Evolutionary conservation across 1,140 invertebrate genomes (phyloP), one percentile per base, ranked within the genome.

Genomic region (Berghia stephanieae): DNA sequence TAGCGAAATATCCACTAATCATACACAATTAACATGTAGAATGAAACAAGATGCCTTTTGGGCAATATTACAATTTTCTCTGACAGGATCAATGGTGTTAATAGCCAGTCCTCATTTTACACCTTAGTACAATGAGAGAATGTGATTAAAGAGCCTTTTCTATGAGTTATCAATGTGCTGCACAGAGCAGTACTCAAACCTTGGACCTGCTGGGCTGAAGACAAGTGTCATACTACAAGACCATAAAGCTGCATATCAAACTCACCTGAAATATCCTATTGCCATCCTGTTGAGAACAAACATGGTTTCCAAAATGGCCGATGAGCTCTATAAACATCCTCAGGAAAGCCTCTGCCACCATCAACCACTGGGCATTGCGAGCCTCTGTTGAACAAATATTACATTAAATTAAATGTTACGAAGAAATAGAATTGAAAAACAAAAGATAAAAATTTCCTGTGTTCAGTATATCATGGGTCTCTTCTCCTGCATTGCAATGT

Each of bases 341-440:
- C 13, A 94, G 84, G 84, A 94, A 93, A 21, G 93, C 93, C 87
- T 94, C 93, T 13, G 91, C 91, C 40, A 93, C 90, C 79, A 93
- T 89, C 75, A 93, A 88, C 86, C 93, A 93, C n/a, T 92, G 82
- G 16, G 81, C 81, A 46, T 75, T 82, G 42, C 80, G 80, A 1
- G 84, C 77, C 66, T 86, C 86, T 86, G 79, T 27, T 43, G 31
- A 18, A 5, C 27, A 2, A 42, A 68, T 13, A 49, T 49, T 49
- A 49, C 10, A 49, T 49, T n/a, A 49, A 49, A 13, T 10, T 49
- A n/a, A n/a, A n/a, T n/a, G n/a, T 13, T n/a, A 49, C 10, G n/a
- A 49, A 49, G 46, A 49, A 49, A 49, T 13, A 10, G n/a, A 10
- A 13, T 49, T n/a, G n/a, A 10, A 49, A 49, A 49, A 49, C 10